phyloP scores from a whole-genome alignment of 2,797 vertebrate species.

The Coregonus sp. region DNA sequence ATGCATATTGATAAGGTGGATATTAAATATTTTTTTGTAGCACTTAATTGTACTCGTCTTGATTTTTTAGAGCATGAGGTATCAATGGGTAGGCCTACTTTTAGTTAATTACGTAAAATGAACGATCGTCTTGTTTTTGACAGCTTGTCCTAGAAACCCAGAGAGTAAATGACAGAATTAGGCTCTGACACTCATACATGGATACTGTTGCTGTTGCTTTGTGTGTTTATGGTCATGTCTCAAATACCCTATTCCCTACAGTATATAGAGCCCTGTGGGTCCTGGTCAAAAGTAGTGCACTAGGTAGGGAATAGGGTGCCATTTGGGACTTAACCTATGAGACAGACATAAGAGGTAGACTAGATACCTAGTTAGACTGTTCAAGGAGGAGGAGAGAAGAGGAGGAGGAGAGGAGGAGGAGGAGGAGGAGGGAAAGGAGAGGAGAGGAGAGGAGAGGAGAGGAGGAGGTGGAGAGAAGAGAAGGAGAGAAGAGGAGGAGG shows the following conservation, averaged over 20 bases:
- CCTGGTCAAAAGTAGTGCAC: too few relatives aligned
- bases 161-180: conserved; percentile 35
- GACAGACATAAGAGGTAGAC: conserved; percentile 18
- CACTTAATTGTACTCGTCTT: too few relatives aligned
- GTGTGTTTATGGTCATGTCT: not conserved
- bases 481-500: not conserved
- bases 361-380: conserved; percentile 5
- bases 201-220: conserved; percentile 38
- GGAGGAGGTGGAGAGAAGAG: too few relatives aligned
- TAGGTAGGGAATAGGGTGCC: too few relatives aligned
- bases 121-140: conserved; percentile 14
- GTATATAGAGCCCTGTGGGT: too few relatives aligned
- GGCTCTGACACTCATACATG: conserved; percentile 12
- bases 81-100: not conserved
- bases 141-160: conserved; percentile 25
- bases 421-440: too few relatives aligned
- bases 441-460: too few relatives aligned
- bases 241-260: too few relatives aligned
- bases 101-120: not conserved
- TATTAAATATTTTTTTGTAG: conserved; percentile 34
- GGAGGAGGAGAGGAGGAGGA: too few relatives aligned
- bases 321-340: not conserved
- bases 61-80: not conserved
- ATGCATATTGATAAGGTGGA: conserved; percentile 40
- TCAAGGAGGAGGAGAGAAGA: not conserved